phyloP scores from a whole-genome alignment of 1,140 invertebrate species.

The Battus philenor region DNA sequence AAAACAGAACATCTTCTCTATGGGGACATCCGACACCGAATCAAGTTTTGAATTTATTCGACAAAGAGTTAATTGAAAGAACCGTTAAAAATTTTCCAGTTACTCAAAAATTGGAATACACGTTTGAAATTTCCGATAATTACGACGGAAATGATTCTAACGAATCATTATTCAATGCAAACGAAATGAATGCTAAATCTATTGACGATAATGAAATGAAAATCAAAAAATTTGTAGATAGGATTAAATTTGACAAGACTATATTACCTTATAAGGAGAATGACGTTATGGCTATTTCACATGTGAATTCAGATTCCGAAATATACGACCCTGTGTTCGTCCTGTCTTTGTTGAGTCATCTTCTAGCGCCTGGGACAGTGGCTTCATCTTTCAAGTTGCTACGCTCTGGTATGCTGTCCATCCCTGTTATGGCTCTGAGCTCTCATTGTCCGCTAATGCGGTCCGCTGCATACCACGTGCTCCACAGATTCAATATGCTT shows the following conservation, averaged over 20 bases:
- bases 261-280: slow-evolving; percentile 24
- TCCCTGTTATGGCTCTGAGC: slow-evolving; percentile 80
- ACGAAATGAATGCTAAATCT: slow-evolving; percentile 24
- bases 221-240: slow-evolving; percentile 34
- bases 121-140: slow-evolving; percentile 37
- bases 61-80: slow-evolving; percentile 77
- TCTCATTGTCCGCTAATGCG: slow-evolving; percentile 78
- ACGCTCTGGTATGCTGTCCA: slow-evolving; percentile 79
- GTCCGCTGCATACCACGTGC: slow-evolving; percentile 79
- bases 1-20: slow-evolving; percentile 75
- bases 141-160: slow-evolving; percentile 30
- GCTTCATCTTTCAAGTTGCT: slow-evolving; percentile 81
- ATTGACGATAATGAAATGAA: slow-evolving; percentile 35
- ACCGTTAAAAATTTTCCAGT: slow-evolving; percentile 84
- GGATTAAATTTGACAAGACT: slow-evolving; percentile 29
- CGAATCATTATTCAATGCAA: slow-evolving; percentile 27
- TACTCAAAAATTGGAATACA: slow-evolving; percentile 50
- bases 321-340: slow-evolving; percentile 86
- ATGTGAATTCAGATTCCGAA: slow-evolving; percentile 34
- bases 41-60: slow-evolving; percentile 84
- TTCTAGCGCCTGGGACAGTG: slow-evolving; percentile 80
- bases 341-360: slow-evolving; percentile 80
- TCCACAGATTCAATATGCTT: slow-evolving; percentile 82
- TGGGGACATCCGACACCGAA: slow-evolving; percentile 82
- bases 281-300: slow-evolving; percentile 31